Evolutionary conservation across 2,888 invertebrate species (phyloP).

Genomic region (Micoletzkya japonica): DNA sequence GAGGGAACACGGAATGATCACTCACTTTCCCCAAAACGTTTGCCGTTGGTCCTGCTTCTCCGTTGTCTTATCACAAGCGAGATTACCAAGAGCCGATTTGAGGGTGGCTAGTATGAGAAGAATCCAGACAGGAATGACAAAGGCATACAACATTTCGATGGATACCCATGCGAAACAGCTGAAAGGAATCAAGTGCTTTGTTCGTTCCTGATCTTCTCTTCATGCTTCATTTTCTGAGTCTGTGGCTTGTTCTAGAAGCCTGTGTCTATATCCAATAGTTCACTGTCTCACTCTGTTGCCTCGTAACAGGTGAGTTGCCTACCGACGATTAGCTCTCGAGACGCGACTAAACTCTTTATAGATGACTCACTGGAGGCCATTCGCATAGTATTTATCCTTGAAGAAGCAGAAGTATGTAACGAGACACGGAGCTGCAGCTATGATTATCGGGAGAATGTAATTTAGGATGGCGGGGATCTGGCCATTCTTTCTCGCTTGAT

Average conservation of each 20-base stretch:
- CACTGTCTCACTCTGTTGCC: too few species aligned
- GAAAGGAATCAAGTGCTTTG: conserved; percentile 3
- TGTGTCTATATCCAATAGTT: too few species aligned
- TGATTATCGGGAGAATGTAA: conserved; percentile 39
- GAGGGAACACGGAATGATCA: neutral
- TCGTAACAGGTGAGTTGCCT: too few species aligned
- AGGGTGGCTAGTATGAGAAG: conserved; percentile 16
- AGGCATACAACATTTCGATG: conserved; percentile 44
- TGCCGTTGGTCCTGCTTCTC: conserved; percentile 13
- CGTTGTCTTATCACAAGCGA: conserved; percentile 14
- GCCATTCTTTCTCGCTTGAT: conserved; percentile 36
- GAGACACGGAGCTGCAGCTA: conserved; percentile 37
- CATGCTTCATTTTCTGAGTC: too few species aligned
- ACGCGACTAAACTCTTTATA: too few species aligned
- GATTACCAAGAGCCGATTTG: conserved; percentile 23
- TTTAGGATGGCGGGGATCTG: conserved; percentile 36
- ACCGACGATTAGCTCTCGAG: too few species aligned
- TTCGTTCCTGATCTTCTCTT: too few species aligned
- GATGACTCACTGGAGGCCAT: conserved; percentile 22
- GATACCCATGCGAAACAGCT: conserved; percentile 45
- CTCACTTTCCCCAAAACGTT: conserved; percentile 26
- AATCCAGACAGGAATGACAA: conserved; percentile 40
- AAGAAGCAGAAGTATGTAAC: conserved; percentile 37
- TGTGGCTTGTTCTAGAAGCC: too few species aligned
- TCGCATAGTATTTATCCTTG: conserved; percentile 31